phyloP scores from a whole-genome alignment of 2,113 vertebrate species.

The Nerophis ophidion region DNA sequence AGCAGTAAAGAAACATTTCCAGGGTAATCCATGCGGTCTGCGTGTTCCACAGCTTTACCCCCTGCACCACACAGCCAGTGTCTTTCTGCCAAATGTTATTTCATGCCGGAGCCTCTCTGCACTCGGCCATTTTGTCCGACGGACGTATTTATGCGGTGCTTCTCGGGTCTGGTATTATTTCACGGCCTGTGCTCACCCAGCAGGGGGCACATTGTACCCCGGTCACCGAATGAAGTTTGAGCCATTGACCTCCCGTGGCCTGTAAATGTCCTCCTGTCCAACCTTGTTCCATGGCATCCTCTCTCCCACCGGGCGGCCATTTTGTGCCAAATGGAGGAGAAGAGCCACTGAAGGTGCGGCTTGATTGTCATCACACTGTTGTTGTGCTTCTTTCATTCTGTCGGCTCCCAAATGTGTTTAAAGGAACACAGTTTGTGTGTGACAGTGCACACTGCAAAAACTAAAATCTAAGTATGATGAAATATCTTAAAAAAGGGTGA shows the following conservation, averaged over 20 bases:
- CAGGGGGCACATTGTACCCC: conserved; percentile 45
- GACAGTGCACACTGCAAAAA: no score
- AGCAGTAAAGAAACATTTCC: neutral
- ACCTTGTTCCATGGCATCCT: conserved; percentile 43
- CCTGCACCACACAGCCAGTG: conserved; percentile 23
- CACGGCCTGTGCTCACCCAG: conserved; percentile 28
- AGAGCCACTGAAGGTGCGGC: conserved; percentile 13
- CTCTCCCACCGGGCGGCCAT: conserved; percentile 38
- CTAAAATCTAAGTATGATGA: no score
- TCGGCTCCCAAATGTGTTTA: neutral
- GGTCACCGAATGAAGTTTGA: conserved; percentile 35
- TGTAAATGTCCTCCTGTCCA: conserved; percentile 44
- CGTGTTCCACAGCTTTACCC: conserved; percentile 22
- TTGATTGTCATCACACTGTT: conserved; percentile 13
- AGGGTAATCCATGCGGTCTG: conserved; percentile 10
- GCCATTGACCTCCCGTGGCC: conserved; percentile 35
- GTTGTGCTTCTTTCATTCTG: conserved; percentile 12
- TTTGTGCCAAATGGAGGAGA: conserved; percentile 31
- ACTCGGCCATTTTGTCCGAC: conserved; percentile 50
- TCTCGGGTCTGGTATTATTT: conserved; percentile 29
- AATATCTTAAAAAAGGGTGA: no score
- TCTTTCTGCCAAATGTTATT: conserved; percentile 51
- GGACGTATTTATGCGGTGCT: conserved; percentile 6
- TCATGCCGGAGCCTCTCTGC: conserved; percentile 40
- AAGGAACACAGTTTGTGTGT: conserved; percentile 1